Evolutionary conservation across 2,888 invertebrate genomes (phyloP).

Genomic region (Oligia fasciuncula): DNA sequence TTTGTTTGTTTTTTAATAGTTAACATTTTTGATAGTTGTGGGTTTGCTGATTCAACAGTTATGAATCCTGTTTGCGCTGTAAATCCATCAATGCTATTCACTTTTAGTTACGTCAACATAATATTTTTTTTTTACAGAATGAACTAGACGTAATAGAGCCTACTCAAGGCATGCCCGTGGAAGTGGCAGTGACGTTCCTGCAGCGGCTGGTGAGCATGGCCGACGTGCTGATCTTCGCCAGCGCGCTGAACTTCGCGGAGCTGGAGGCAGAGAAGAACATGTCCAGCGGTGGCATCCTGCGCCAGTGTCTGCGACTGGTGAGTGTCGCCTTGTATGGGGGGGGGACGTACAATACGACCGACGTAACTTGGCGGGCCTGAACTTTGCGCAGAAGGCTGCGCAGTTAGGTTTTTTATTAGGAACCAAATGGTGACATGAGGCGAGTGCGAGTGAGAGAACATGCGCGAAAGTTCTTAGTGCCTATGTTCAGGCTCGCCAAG

Average conservation of each 20-base stretch:
- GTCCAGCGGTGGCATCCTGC: constrained; percentile 99
- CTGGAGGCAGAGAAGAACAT: constrained; percentile 99
- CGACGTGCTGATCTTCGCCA: constrained; percentile 99
- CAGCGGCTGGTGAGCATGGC: constrained; percentile 99
- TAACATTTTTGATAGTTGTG: not conserved
- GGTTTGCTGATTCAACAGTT: not conserved
- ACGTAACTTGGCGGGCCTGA: too few species aligned
- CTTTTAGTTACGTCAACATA: not conserved
- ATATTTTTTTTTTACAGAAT: constrained; percentile 91
- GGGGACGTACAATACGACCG: not conserved
- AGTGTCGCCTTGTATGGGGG: constrained; percentile 72
- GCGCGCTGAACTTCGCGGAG: constrained; percentile 99
- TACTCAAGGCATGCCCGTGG: constrained; percentile 99
- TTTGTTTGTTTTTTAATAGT: too few species aligned
- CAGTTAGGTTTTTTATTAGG: too few species aligned
- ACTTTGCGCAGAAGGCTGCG: too few species aligned
- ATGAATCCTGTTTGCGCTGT: not conserved
- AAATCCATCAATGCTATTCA: not conserved
- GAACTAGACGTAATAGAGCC: constrained; percentile 99
- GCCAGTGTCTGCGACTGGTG: constrained; percentile 98
- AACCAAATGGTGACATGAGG: too few species aligned
- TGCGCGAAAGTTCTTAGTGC: too few species aligned
- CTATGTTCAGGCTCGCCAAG: too few species aligned
- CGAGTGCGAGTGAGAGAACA: too few species aligned
- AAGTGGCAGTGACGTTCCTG: constrained; percentile 99